Conservation (phyloP, 1,140 invertebrate genomes). For the Cotesia chilonis region DNA sequence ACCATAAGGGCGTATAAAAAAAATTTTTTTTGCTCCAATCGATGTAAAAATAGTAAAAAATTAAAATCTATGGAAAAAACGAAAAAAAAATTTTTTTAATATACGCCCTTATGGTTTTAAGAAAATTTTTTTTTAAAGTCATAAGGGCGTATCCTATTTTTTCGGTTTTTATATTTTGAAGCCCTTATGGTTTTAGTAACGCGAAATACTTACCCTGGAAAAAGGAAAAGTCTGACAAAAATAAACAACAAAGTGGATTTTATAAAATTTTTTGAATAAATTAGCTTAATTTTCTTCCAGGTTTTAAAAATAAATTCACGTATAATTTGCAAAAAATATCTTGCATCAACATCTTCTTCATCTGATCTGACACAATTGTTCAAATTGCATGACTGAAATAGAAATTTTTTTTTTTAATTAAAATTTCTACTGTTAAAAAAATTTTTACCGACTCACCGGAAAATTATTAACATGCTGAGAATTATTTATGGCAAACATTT, state of each 20-base stretch:
- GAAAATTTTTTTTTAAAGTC: too few species aligned
- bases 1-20: too few species aligned
- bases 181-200: too few species aligned
- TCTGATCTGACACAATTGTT: constrained; percentile 38
- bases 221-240: constrained; percentile 40
- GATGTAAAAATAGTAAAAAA: too few species aligned
- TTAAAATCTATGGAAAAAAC: too few species aligned
- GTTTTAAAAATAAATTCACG: constrained; percentile 39
- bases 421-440: neutral
- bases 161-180: too few species aligned
- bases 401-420: neutral
- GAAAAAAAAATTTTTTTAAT: too few species aligned
- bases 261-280: constrained; percentile 36
- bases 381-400: constrained; percentile 39
- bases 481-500: constrained; percentile 53
- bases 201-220: constrained; percentile 47
- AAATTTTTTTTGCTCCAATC: too few species aligned
- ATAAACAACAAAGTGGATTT: constrained; percentile 38
- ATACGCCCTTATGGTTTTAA: too few species aligned
- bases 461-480: constrained; percentile 49
- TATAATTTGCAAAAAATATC: constrained; percentile 24
- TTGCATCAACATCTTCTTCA: constrained; percentile 28
- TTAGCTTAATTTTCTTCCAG: constrained; percentile 33
- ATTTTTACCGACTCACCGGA: constrained; percentile 36
- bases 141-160: too few species aligned